Base-by-base conservation (phyloP, 2,888 invertebrate genomes). In the Nymphalis urticae region DNA sequence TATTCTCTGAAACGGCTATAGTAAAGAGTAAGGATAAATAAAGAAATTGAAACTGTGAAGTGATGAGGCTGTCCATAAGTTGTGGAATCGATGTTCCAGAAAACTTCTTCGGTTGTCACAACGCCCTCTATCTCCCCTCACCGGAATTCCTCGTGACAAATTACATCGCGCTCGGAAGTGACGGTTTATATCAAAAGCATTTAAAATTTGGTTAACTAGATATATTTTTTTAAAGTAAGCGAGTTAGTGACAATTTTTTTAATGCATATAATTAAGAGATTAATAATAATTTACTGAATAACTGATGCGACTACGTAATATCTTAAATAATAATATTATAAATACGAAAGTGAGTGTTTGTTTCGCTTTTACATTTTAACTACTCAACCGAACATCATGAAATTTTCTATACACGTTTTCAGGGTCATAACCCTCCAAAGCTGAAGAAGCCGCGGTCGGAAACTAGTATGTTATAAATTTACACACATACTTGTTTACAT, bases 61-160 rank as follows among this genome's bases (percentile, higher is more conserved):
- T 50, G 62, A 68, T 56, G 51, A 63, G 85, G 48, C 62, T 58
- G 21, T 7, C 2, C 13, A 42, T 56, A 42, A 36, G 16, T 56
- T 56, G 50, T 67, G 48, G 16, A 48, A 24, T 48, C 56, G 9
- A 58, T 58, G 84, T 84, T 79, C 79, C 78, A 79, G 78, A 82
- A 84, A 83, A 86, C 87, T 88, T 87, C 87, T 87, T 87, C 77
- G 75, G 75, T 78, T 82, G 83, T 83, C 83, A 80, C 81, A 76
- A 76, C 81, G 80, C 80, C 81, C 82, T 84, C 79, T 84, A 78
- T 81, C 80, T 80, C 81, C 78, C 77, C 77, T 72, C 80, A 76
- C 79, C 75, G 79, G 83, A 81, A 83, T 85, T 84, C 82, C 81
- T 73, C 74, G 74, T 86, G 85, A 89, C 85, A 85, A 85, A 89